Conservation (phyloP, 2,797 vertebrate species). For the Rhinichthys osculus region DNA sequence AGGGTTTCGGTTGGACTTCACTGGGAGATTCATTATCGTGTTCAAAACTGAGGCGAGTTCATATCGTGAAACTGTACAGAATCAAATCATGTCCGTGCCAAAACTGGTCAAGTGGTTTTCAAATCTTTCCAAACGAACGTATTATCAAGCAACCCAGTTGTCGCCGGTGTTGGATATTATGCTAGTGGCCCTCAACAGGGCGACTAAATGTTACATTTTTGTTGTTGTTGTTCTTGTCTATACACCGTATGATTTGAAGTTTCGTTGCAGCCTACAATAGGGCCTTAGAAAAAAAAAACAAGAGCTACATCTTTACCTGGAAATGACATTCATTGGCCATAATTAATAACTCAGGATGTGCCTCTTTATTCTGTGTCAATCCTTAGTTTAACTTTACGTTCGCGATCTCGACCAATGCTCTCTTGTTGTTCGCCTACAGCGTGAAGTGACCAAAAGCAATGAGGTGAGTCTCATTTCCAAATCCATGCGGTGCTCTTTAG, state of each 20-base stretch:
- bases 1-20: not conserved
- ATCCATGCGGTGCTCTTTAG: slow-evolving; percentile 31
- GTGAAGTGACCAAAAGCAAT: slow-evolving; percentile 54
- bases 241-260: slow-evolving; percentile 27
- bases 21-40: not conserved
- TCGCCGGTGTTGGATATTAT: slow-evolving; percentile 23
- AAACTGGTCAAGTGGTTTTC: slow-evolving; percentile 31
- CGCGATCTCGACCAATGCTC: not conserved
- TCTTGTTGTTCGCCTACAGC: slow-evolving; percentile 7
- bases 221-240: slow-evolving; percentile 3
- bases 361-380: slow-evolving; percentile 21
- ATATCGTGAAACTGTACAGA: slow-evolving; percentile 31
- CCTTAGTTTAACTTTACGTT: slow-evolving; percentile 4
- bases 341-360: slow-evolving; percentile 49
- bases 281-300: not conserved
- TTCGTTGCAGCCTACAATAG: slow-evolving; percentile 1
- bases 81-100: slow-evolving; percentile 50
- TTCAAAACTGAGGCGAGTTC: not conserved
- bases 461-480: slow-evolving; percentile 28
- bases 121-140: slow-evolving; percentile 12
- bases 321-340: slow-evolving; percentile 2
- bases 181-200: not conserved
- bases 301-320: not conserved
- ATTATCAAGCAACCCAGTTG: slow-evolving; percentile 22
- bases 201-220: slow-evolving; percentile 7